phyloP scores from a whole-genome alignment of 53 echinoderm and acorn worm species.

The Paelopatides confundens region DNA sequence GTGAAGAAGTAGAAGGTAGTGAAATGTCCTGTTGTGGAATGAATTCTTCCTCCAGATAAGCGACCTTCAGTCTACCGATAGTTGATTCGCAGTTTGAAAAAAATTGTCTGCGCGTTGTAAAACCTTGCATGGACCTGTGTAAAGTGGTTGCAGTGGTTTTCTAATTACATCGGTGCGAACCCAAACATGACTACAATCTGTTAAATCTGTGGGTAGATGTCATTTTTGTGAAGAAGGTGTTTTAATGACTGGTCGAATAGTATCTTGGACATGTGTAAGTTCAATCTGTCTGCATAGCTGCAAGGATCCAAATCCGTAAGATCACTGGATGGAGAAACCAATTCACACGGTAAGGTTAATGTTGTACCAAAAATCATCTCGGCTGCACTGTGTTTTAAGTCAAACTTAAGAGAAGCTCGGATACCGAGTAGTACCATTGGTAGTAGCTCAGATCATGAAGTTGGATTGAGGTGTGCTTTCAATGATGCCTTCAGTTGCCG shows the following conservation, averaged over 20 bases:
- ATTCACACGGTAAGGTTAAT: conserved; percentile 7
- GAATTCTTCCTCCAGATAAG: too few species aligned
- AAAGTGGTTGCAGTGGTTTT: conserved; percentile 1
- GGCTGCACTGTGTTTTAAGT: conserved; percentile 19
- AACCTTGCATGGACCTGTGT: not conserved
- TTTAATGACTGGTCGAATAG: not conserved
- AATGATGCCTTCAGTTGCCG: not conserved
- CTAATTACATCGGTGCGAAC: not conserved
- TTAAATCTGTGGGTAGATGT: not conserved
- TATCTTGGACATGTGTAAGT: not conserved
- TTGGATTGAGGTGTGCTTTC: not conserved
- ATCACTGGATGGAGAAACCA: not conserved
- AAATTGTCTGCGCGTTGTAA: not conserved
- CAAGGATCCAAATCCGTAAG: not conserved
- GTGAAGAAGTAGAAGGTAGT: too few species aligned
- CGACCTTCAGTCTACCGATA: too few species aligned
- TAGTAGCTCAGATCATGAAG: conserved; percentile 4
- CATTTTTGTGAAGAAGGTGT: not conserved
- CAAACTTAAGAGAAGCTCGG: conserved; percentile 12
- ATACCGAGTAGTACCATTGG: conserved; percentile 39
- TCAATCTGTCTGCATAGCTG: too few species aligned
- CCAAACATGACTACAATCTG: not conserved
- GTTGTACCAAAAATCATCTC: conserved; percentile 57
- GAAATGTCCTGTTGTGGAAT: too few species aligned
- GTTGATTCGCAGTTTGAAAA: not conserved